A percentile compares a stretch with the other conserved stretches of the same genome.
Evolutionary conservation across 2,113 vertebrate species (phyloP).

Genomic region (Callorhinus ursinus): DNA sequence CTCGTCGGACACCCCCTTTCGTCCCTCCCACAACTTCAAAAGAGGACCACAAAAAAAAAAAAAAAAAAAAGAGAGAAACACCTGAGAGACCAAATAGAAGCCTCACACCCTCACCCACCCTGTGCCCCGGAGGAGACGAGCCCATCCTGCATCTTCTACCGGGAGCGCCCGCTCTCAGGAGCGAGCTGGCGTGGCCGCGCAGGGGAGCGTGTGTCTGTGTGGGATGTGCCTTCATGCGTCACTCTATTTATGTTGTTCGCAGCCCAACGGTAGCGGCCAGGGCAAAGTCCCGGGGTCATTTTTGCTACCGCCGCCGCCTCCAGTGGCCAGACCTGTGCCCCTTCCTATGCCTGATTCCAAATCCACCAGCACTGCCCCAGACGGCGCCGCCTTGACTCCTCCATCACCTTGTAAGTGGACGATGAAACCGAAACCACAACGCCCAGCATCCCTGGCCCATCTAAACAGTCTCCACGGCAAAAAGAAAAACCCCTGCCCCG

Average conservation of each 20-base stretch:
- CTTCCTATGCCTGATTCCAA: constrained; percentile 99
- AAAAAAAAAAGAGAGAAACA: constrained; percentile 67
- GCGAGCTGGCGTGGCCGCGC: constrained; percentile 73
- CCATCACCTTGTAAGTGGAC: constrained; percentile 97
- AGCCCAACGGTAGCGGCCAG: constrained; percentile 98
- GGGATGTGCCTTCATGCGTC: constrained; percentile 90
- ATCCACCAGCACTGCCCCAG: constrained; percentile 96
- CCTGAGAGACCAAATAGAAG: constrained; percentile 63
- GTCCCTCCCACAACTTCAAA: constrained; percentile 60
- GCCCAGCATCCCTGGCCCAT: constrained; percentile 80
- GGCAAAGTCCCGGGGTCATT: constrained; percentile 98
- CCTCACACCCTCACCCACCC: constrained; percentile 47
- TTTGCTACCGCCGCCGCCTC: constrained; percentile 97
- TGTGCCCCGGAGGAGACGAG: constrained; percentile 2
- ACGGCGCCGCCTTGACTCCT: constrained; percentile 95
- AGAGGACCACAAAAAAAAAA: constrained; percentile 54
- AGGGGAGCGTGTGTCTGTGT: constrained; percentile 81
- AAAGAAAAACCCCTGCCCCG: constrained; percentile 11
- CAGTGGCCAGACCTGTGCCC: constrained; percentile 98
- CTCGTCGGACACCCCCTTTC: constrained; percentile 59
- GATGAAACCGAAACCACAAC: constrained; percentile 75
- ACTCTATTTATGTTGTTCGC: constrained; percentile 97
- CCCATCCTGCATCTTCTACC: constrained; percentile 68
- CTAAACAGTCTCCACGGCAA: constrained; percentile 60
- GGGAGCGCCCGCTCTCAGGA: constrained; percentile 66